A percentile compares a stretch with the other conserved stretches of the same genome.
These are phyloP conservation scores for Chelonia mydas DNA, from an alignment of 2,797 vertebrate genomes.

Conservation along the genomic window DNA sequence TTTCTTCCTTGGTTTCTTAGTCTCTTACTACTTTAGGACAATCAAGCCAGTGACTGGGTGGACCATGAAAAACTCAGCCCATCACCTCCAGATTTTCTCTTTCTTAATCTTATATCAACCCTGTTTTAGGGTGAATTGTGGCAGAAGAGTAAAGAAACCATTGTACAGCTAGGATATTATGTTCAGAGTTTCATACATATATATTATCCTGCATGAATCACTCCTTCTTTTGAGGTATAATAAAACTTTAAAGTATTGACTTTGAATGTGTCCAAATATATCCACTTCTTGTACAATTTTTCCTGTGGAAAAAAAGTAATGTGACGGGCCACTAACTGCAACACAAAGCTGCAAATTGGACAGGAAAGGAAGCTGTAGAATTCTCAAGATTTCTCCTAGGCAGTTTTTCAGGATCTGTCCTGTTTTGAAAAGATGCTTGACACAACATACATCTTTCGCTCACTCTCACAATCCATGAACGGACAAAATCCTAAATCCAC, in stretches of 20 bases:
- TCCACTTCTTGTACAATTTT: not conserved
- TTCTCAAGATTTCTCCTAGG: not conserved
- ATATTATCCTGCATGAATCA: not conserved
- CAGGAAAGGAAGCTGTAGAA: not conserved
- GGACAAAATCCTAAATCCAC: not conserved
- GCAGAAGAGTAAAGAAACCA: not conserved
- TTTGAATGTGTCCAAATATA: not conserved
- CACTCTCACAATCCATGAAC: not conserved
- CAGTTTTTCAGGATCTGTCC: not conserved
- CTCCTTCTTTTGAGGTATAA: not conserved
- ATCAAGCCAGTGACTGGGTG: not conserved
- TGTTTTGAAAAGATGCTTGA: not conserved
- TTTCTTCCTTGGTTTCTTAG: not conserved
- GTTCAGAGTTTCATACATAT: not conserved
- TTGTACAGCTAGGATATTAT: not conserved
- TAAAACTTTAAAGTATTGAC: not conserved
- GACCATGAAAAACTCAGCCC: not conserved
- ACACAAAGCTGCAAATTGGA: not conserved
- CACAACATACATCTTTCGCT: not conserved
- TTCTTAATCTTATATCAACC: not conserved
- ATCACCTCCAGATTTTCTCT: not conserved
- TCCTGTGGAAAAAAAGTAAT: not conserved
- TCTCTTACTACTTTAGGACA: not conserved
- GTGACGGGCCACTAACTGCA: not conserved
- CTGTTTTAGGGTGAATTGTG: not conserved